Conservation (phyloP, 2,113 vertebrate species). For the Suricata suricatta region DNA sequence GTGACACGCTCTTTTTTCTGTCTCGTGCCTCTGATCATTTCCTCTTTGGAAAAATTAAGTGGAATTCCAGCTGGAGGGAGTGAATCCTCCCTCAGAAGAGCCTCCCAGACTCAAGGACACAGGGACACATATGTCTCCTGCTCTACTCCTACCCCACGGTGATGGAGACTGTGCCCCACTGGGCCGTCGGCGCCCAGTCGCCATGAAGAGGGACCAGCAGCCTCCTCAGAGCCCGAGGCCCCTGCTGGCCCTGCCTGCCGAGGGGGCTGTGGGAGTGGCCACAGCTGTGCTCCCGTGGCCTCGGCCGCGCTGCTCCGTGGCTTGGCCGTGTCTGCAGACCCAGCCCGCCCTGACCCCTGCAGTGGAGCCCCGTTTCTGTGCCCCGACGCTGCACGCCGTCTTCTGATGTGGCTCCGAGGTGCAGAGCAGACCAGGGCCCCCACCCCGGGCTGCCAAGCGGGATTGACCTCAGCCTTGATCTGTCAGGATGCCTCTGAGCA, state of each 20-base stretch:
- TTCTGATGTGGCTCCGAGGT: background rate
- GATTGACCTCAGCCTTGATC: slow-evolving; percentile 47
- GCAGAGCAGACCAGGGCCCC: slow-evolving; percentile 5
- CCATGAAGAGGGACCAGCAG: slow-evolving; percentile 21
- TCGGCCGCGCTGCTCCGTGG: too few species aligned
- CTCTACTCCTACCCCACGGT: background rate
- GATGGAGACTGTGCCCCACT: background rate
- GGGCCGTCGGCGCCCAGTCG: background rate
- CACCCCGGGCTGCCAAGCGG: background rate
- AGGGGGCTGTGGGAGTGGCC: too few species aligned
- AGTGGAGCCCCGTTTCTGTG: too few species aligned
- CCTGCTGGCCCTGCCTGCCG: too few species aligned
- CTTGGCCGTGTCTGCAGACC: background rate
- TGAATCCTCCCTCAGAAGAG: background rate
- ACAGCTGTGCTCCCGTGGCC: too few species aligned
- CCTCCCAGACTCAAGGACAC: accelerated
- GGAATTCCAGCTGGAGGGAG: background rate
- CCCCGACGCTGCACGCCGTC: background rate
- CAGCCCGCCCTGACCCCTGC: background rate
- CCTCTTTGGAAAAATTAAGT: background rate
- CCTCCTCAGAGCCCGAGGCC: background rate
- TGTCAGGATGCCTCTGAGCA: background rate
- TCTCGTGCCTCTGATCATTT: background rate
- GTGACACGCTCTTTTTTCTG: background rate
- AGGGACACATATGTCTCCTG: too few species aligned